A percentile compares a stretch with the other conserved stretches of the same genome.
Evolutionary conservation across 2,113 vertebrate species (phyloP).

Genomic region (Phocoena sinus): DNA sequence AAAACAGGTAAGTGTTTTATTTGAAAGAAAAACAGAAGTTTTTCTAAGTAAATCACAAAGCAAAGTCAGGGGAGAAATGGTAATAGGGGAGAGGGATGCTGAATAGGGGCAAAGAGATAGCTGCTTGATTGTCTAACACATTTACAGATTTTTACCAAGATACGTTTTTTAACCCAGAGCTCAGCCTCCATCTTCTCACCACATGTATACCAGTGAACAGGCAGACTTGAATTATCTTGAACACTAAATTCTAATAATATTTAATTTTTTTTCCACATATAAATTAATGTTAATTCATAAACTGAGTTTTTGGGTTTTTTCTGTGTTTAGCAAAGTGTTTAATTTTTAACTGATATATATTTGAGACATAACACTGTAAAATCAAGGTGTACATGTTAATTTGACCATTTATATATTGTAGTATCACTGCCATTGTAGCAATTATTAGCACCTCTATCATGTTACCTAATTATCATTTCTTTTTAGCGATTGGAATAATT

Average conservation of each 20-base stretch:
- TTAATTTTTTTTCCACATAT: neutral
- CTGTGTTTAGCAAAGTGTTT: neutral
- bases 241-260: neutral
- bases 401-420: neutral
- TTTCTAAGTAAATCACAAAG: slow-evolving; percentile 13
- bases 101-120: neutral
- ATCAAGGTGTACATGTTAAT: neutral
- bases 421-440: neutral
- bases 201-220: neutral
- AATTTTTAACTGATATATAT: neutral
- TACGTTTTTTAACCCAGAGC: neutral
- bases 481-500: neutral
- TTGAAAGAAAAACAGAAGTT: slow-evolving; percentile 33
- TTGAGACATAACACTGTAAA: neutral
- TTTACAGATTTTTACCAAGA: neutral
- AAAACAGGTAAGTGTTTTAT: slow-evolving; percentile 15
- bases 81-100: neutral
- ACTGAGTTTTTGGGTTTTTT: neutral
- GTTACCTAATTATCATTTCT: neutral
- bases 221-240: neutral
- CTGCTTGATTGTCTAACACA: neutral
- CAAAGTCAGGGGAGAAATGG: neutral
- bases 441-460: neutral
- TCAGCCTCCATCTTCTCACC: neutral
- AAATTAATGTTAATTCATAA: neutral